Evolutionary conservation across 2,113 vertebrate genomes (phyloP).

Genomic region (Hemibagrus wyckioides): DNA sequence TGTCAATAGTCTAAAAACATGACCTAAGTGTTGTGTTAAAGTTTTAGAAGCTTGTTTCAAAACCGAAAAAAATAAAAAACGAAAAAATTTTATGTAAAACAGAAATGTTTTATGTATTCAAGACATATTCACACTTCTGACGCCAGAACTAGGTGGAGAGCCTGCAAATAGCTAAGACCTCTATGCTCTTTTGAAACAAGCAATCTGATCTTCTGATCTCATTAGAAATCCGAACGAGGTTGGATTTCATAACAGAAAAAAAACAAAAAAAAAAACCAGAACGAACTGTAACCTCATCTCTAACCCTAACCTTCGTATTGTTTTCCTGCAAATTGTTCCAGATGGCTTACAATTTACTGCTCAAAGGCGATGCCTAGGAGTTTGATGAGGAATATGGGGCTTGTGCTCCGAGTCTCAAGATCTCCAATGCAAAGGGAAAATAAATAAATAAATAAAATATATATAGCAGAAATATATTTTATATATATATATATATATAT

Average conservation of each 20-base stretch:
- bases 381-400: not conserved
- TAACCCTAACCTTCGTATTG: too few species aligned
- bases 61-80: not conserved
- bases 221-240: too few species aligned
- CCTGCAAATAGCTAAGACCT: not conserved
- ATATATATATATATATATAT: not conserved
- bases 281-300: not conserved
- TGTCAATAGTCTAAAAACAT: not conserved
- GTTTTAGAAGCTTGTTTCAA: not conserved
- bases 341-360: not conserved
- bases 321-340: not conserved
- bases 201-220: not conserved
- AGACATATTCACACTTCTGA: not conserved
- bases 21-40: not conserved
- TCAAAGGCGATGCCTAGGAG: not conserved
- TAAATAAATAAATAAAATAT: not conserved
- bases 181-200: not conserved
- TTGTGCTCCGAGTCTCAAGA: not conserved
- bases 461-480: not conserved
- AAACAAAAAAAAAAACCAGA: too few species aligned
- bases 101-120: not conserved
- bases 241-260: not conserved
- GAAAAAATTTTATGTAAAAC: too few species aligned
- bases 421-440: not conserved
- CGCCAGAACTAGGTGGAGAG: not conserved